Base-by-base conservation (phyloP, 2,113 vertebrate species). In the Elanoides forficatus region DNA sequence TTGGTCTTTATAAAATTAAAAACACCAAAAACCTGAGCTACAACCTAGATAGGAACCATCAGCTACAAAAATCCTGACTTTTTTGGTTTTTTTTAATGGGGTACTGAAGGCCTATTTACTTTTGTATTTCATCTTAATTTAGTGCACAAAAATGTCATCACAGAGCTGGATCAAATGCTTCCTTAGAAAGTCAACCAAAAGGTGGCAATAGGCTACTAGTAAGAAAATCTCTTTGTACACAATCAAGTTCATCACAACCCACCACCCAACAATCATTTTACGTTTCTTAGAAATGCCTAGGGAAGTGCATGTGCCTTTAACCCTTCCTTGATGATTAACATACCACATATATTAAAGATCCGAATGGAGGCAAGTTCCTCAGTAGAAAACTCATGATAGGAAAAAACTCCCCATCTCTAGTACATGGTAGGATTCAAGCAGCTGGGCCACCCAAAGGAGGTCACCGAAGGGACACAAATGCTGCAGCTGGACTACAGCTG, bases 401-500 rank as follows among this genome's bases (percentile, higher is more conserved):
- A 86, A 67, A 50, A 67, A 45, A 42, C 65, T 34, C 25, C 72
- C 60, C 45, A 19, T 21, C 47, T 68, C 42, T 43, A 87, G 66
- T 14, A 25, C 20, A 45, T 6, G 25, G 88, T 7, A 58, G 76
- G 43, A 94, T 71, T 62, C 55, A 67, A 72, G 83, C 78, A 87
- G 78, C 80, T 95, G 92, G 82, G 86, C 75, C 71, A 92, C 82
- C 88, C 91, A 40, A n/a, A 88, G 53, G 78, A 93, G 88, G 92
- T 94, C 85, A 94, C 72, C 36, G 70, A 93, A 88, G 71, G 90
- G 93, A 93, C 94, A 92, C 40, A 73, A 86, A 42, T 9, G 66
- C 88, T 97, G 86, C 93, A 97, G 94, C 87, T 95, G 93, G 70
- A 66, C 27, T 40, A 89, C 82, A 95, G 97, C 95, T 96, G 95